These are phyloP conservation scores for Halictus ligatus DNA, from an alignment of 2,888 invertebrate genomes.

Conservation along the genomic window DNA sequence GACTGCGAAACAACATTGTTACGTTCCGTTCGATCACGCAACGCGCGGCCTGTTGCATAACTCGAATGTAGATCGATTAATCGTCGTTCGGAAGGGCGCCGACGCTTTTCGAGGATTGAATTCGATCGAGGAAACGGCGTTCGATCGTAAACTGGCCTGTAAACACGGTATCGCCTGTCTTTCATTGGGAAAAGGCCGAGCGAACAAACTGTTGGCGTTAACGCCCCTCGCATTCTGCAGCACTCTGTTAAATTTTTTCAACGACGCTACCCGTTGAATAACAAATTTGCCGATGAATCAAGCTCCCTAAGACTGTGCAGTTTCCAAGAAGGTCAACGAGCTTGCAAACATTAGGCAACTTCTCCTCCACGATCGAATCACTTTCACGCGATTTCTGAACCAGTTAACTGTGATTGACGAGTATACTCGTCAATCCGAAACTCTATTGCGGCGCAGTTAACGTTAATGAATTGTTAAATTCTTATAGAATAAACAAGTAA, in stretches of 20 bases:
- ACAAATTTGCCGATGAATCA: neutral
- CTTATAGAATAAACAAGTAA: too few species aligned
- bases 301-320: neutral
- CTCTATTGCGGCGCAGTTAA: too few species aligned
- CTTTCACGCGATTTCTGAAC: neutral
- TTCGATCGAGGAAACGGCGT: slow-evolving; percentile 25
- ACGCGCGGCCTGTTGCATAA: slow-evolving; percentile 47
- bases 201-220: neutral
- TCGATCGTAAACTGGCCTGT: neutral
- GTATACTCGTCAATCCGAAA: too few species aligned
- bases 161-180: neutral
- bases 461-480: too few species aligned
- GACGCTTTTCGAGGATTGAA: slow-evolving; percentile 33
- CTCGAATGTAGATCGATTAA: slow-evolving; percentile 40
- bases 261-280: neutral
- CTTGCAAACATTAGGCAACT: neutral
- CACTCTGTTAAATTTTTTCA: neutral
- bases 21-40: slow-evolving; percentile 32
- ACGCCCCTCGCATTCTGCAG: neutral
- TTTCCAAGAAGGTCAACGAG: neutral
- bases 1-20: slow-evolving; percentile 26
- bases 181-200: neutral
- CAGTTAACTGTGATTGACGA: too few species aligned
- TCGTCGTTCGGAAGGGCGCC: slow-evolving; percentile 13
- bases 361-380: neutral